Evolutionary conservation across 2,113 vertebrate genomes (phyloP).

Genomic region (Ophthalmotilapia sp.): DNA sequence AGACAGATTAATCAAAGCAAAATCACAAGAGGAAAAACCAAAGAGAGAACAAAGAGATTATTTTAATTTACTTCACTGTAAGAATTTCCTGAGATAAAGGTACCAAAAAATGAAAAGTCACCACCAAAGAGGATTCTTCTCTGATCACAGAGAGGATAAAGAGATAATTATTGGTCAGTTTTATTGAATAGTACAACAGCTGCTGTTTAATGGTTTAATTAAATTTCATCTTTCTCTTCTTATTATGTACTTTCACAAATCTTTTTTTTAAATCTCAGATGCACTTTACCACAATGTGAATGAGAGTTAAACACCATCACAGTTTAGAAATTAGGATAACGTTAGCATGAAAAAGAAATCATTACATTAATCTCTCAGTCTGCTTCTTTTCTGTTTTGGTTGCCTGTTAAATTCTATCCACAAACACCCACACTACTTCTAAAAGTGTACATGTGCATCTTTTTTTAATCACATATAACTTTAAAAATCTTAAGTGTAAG

Average conservation of each 20-base stretch:
- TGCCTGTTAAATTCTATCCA: neutral
- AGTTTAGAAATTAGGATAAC: neutral
- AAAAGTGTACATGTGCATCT: neutral
- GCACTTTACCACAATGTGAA: neutral
- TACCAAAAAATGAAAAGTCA: neutral
- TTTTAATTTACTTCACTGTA: neutral
- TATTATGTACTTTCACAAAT: neutral
- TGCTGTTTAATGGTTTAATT: neutral
- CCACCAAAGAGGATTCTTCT: neutral
- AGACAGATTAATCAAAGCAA: slow-evolving; percentile 24
- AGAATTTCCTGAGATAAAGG: neutral
- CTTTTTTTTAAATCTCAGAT: neutral
- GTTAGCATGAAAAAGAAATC: neutral
- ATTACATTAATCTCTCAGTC: neutral
- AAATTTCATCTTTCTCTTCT: neutral
- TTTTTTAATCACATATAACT: neutral
- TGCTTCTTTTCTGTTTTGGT: neutral
- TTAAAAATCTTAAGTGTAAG: neutral
- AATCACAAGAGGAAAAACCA: neutral
- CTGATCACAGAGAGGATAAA: neutral
- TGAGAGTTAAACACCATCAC: neutral
- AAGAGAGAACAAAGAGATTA: neutral
- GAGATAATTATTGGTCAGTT: neutral
- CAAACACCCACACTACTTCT: neutral
- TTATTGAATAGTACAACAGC: neutral